Base-by-base conservation (phyloP, 2,888 invertebrate genomes). In the Andrena minutula region DNA sequence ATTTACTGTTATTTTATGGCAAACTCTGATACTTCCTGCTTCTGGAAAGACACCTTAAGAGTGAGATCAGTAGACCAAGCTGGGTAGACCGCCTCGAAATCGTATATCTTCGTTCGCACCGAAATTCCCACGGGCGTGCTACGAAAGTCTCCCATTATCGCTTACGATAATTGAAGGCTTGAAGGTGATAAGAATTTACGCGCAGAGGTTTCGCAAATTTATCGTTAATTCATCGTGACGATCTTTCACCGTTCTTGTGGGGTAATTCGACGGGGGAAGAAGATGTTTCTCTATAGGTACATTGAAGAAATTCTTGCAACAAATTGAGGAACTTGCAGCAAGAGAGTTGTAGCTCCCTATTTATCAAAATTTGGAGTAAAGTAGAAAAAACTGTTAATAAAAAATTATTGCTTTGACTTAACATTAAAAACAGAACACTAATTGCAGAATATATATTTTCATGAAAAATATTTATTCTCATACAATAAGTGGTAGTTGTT, bases 141-240 rank as follows among this genome's bases (percentile, higher is more conserved):
- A 56, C 64, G 32, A 58, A 32, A 63, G 47, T 53, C 71, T 64
- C 82, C 68, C 86, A 85, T 88, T 90, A 89, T 89, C 86, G 87
- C 86, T 90, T 89, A 89, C 90, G 89, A 92, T 93, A 91, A 93
- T 92, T 92, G 69, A 79, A 64, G 79, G 56, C 49, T 76, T 20
- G 28, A n/a, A 10, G 20, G 58, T 16, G 41, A 41, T 41, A 41
- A 41, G 72, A 49, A 73, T 65, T 65, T 70, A 76, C 75, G 68
- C 64, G 71, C 28, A 41, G 64, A 20, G 75, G 51, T 77, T 75
- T 79, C 86, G 51, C 65, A 84, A 90, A 89, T 85, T 76, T 81
- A 84, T 88, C 89, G 86, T 90, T 90, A 91, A 90, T 89, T 89
- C 87, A 88, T 86, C 89, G 90, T 89, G 88, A 88, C 89, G 90